Conservation (phyloP, 2,113 vertebrate species). For the Elachura formosa region DNA sequence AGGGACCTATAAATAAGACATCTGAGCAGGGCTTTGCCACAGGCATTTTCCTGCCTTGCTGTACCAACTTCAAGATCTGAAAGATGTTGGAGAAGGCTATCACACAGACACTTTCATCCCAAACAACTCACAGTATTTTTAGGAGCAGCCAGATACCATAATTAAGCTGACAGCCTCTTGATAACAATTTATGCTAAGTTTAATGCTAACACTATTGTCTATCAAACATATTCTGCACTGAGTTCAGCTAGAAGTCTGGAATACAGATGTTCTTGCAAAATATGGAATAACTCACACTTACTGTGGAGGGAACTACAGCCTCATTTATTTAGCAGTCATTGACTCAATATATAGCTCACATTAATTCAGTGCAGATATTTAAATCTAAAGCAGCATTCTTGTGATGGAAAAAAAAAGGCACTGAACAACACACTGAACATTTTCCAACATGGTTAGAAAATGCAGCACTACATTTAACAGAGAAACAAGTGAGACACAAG, state of each 20-base stretch:
- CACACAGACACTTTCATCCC: not conserved
- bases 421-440: not conserved
- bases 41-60: not conserved
- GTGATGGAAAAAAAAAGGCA: not conserved
- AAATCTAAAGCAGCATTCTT: not conserved
- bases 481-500: not conserved
- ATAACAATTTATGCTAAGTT: not conserved
- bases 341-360: not conserved
- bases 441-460: not conserved
- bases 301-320: not conserved
- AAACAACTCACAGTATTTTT: not conserved
- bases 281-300: not conserved
- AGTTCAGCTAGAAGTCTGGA: not conserved
- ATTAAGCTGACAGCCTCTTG: not conserved
- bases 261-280: not conserved
- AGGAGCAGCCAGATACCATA: not conserved
- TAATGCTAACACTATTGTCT: not conserved
- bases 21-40: not conserved
- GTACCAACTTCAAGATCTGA: not conserved
- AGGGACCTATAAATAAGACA: not conserved
- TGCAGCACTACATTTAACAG: not conserved
- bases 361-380: not conserved
- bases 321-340: not conserved
- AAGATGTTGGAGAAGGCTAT: not conserved
- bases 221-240: not conserved